Percentiles rank a stretch among this genome's conserved stretches.
Conservation (phyloP, 1,140 invertebrate species). For the Penaeus indicus region DNA sequence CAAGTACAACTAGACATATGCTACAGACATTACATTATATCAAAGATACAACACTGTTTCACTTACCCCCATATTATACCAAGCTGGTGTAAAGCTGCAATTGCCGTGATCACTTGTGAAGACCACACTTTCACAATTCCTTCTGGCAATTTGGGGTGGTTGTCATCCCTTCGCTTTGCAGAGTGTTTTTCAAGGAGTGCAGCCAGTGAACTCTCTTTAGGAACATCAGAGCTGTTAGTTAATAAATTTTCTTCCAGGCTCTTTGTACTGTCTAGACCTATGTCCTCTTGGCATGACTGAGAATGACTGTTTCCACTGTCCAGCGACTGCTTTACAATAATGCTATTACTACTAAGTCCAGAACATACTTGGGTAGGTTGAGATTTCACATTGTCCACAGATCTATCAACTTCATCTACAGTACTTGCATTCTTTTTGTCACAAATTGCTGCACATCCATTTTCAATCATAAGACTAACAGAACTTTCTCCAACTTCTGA, state of each 20-base stretch:
- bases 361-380: too few species aligned
- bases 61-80: slow-evolving; percentile 66
- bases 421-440: too few species aligned
- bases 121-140: slow-evolving; percentile 64
- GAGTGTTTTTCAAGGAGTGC: slow-evolving; percentile 57
- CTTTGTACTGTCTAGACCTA: not conserved
- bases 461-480: too few species aligned
- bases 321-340: too few species aligned
- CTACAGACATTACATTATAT: not conserved
- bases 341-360: too few species aligned
- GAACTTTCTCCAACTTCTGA: slow-evolving; percentile 9
- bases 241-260: not conserved
- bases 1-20: too few species aligned
- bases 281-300: not conserved
- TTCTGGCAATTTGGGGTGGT: slow-evolving; percentile 51
- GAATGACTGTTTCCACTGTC: too few species aligned
- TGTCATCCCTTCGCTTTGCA: slow-evolving; percentile 40
- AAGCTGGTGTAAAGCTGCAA: slow-evolving; percentile 53
- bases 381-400: too few species aligned
- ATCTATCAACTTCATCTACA: too few species aligned
- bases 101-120: slow-evolving; percentile 58
- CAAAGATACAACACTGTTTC: not conserved
- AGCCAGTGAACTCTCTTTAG: slow-evolving; percentile 18
- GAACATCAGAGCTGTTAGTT: too few species aligned
- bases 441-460: too few species aligned